These are phyloP conservation scores for Todiramphus chloris DNA, from an alignment of 2,113 vertebrate genomes.

Conservation along the genomic window DNA sequence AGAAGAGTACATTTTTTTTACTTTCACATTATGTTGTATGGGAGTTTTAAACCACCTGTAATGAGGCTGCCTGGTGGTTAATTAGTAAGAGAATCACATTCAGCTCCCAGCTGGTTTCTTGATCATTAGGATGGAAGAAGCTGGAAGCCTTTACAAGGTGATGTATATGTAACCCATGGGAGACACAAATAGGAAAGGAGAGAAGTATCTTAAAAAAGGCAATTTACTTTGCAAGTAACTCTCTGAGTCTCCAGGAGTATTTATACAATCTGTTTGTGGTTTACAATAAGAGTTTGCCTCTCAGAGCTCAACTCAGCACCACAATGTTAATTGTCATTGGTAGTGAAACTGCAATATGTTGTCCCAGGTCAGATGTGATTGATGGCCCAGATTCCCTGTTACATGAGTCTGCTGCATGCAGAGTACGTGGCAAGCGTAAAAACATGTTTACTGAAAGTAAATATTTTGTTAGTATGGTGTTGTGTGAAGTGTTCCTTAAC, in stretches of 20 bases:
- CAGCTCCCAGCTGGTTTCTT: neutral
- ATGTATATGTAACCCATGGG: neutral
- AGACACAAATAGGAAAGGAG: neutral
- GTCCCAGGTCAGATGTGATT: neutral
- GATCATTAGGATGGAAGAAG: neutral
- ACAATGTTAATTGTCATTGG: neutral
- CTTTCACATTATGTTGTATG: neutral
- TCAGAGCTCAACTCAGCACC: neutral
- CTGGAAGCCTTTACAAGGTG: neutral
- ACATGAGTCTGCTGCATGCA: neutral
- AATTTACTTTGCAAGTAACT: neutral
- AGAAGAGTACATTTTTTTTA: neutral
- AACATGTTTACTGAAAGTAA: neutral
- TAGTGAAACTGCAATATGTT: neutral
- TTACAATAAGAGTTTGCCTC: neutral
- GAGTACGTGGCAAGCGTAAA: neutral
- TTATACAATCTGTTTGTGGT: neutral
- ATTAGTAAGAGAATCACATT: neutral
- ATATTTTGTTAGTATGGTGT: neutral
- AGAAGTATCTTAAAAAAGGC: neutral
- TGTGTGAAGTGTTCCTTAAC: neutral
- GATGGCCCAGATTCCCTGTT: neutral
- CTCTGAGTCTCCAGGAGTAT: neutral
- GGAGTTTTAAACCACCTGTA: neutral
- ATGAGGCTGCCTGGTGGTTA: neutral